Conservation (phyloP, 2,797 vertebrate genomes). For the Molossus molossus region DNA sequence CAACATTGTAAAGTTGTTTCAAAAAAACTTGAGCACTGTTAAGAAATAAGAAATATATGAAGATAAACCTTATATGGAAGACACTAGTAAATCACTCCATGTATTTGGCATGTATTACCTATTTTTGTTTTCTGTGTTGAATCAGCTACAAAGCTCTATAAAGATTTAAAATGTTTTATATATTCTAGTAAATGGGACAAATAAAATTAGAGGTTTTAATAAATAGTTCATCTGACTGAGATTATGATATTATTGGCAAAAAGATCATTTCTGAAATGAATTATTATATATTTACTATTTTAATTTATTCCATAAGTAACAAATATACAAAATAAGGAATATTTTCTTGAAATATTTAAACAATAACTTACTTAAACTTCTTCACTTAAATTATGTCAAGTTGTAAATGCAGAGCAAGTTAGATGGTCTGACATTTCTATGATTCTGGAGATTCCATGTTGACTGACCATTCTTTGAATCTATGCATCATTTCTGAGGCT, state of each 20-base stretch:
- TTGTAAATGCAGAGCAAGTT: background rate
- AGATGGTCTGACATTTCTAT: background rate
- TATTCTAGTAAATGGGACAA: background rate
- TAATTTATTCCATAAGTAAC: background rate
- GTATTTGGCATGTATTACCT: background rate
- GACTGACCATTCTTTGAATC: background rate
- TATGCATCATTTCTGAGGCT: background rate
- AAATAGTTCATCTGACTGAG: background rate
- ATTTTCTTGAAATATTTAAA: constrained; percentile 35
- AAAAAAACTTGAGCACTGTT: background rate
- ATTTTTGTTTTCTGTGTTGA: background rate
- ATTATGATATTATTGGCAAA: background rate
- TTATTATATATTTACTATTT: background rate
- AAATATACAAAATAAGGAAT: background rate
- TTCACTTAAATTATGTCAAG: background rate
- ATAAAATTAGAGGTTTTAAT: background rate
- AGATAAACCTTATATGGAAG: background rate
- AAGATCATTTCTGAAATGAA: background rate
- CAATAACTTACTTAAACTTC: background rate
- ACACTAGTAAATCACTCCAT: background rate
- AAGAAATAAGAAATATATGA: background rate
- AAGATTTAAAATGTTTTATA: background rate
- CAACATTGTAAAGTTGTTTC: background rate
- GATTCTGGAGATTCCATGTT: background rate
- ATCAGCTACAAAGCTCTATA: background rate